Conservation (phyloP, 2,888 invertebrate genomes). For the Synanthedon tipuliformis region DNA sequence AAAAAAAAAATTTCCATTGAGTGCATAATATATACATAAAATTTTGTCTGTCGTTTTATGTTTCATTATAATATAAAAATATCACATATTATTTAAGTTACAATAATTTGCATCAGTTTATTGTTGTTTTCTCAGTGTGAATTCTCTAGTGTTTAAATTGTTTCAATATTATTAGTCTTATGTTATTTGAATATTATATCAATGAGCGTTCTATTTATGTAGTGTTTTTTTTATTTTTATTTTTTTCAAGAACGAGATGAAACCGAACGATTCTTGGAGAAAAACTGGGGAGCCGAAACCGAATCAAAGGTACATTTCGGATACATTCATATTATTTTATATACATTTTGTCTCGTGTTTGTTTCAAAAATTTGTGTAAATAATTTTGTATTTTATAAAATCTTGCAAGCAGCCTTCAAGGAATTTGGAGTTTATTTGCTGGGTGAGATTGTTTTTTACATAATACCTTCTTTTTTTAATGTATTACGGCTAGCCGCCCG, state of each 20-base stretch:
- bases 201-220: no score
- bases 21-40: no score
- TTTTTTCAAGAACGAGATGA: slow-evolving; percentile 16
- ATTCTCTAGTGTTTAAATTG: no score
- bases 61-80: no score
- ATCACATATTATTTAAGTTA: no score
- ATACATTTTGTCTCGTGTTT: background rate
- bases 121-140: no score
- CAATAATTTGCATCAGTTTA: no score
- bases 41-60: no score
- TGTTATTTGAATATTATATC: no score
- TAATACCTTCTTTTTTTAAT: background rate
- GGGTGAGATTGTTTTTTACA: slow-evolving; percentile 32
- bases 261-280: slow-evolving; percentile 30
- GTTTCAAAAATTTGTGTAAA: background rate
- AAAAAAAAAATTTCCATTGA: no score
- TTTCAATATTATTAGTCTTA: no score
- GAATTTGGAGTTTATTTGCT: slow-evolving; percentile 37
- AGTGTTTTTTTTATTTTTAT: slow-evolving; percentile 1
- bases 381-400: background rate
- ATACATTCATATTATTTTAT: background rate
- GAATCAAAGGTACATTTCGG: background rate
- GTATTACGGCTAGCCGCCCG: background rate
- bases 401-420: background rate
- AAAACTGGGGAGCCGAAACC: slow-evolving; percentile 13